Base-by-base conservation (phyloP, 37 sponge, comb jelly and placozoan genomes). In the Amphimedon queenslandica region DNA sequence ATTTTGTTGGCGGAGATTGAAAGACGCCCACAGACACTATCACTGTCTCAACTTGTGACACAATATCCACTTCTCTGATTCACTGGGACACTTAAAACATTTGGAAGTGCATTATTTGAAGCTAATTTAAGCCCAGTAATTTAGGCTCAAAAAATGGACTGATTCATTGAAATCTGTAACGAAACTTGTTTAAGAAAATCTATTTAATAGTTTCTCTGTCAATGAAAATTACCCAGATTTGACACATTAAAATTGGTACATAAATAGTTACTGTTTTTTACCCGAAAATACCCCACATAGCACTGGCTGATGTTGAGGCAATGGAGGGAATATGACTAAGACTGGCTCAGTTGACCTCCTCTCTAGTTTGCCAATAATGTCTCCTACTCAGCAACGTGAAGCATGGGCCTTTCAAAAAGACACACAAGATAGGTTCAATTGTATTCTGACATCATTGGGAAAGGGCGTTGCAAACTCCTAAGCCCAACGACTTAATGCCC, bases 1-100 rank as follows among this genome's bases (percentile, higher is more conserved):
- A 71, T 84, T 2, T 33, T 77, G 67, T 53, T 84, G 28, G 84
- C 84, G n/a, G 84, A 84, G 58, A 55, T 84, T 16, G 67, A 84
- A 25, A 64, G 71, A 40, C 55, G 65, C 0, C 66, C 65, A 5
- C 31, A 72, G 23, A n/a, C 31, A 0, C 58, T 82, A 30, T 10
- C 53, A 23, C 21, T 34, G 21, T 37, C 67, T 2, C 20, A 30
- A 23, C 37, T 81, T 37, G 18, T 24, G 24, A 31, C 33, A 69
- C n/a, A 35, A 37, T 16, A 66, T 84, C 20, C 84, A 84, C 67
- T 84, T 84, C 71, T 57, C 73, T 10, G 84, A 84, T 41, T 70
- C 84, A 0, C 58, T 66, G 3, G 24, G 24, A 2, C 63, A 40
- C n/a, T 64, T 82, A 39, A 29, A 40, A 39, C 81, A 80, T 28